Base-by-base conservation (phyloP, 1,140 invertebrate genomes). In the Heliconius himera region DNA sequence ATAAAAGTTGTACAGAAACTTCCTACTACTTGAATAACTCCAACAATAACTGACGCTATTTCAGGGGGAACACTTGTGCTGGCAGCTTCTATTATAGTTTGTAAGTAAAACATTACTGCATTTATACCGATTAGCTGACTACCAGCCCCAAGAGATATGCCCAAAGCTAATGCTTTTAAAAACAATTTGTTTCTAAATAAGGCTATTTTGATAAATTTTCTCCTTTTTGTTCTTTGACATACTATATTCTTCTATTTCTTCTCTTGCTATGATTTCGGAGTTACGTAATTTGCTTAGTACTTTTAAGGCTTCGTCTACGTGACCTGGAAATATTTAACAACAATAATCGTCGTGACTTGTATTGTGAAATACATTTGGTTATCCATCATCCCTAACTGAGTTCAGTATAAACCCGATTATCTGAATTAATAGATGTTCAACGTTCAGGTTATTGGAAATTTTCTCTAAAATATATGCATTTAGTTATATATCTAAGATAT, bases 161-260 rank as follows among this genome's bases (percentile, higher is more conserved):
- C 70, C n/a, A 78, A 33, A n/a, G 26, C 49, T 20, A 76, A 16
- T n/a, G 78, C 73, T 78, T 83, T 66, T 26, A 71, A 26, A 13
- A 76, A 74, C 8, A n/a, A 74, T 38, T 29, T 66, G 33, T 79
- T 79, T 36, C n/a, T 74, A 6, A 81, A 60, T 51, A 81, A 75
- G 1, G 38, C 38, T 36, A 77, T 46, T 74, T 20, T 74, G 49
- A n/a, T 70, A 29, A 22, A 26, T 78, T 56, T 33, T 81, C 66
- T 54, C 46, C n/a, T n/a, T 81, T 36, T 33, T 81, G 2, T 26
- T 74, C 13, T 66, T 73, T 9, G 70, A 76, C 11, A 56, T 22
- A 9, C 70, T 51, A 26, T 81, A 81, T 71, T 81, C 80, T 78
- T 77, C 60, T 26, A 81, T 49, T 72, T 81, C 80, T 72, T 78